Evolutionary conservation across 2,113 vertebrate genomes (phyloP).

Genomic region (Pleuronectes platessa): DNA sequence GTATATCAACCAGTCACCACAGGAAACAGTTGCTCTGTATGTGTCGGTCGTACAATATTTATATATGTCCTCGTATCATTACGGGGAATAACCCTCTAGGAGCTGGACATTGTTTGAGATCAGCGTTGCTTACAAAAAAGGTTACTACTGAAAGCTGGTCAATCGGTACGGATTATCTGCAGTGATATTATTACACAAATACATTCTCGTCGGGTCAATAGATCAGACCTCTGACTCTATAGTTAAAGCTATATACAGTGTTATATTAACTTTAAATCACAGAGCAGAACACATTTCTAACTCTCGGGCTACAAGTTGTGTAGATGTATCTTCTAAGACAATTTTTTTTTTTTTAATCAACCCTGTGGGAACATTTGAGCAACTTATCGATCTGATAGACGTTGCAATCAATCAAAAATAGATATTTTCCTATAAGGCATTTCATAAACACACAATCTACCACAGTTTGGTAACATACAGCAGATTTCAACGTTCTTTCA

Average conservation of each 20-base stretch:
- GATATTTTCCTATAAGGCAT: conserved; percentile 12
- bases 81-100: conserved; percentile 9
- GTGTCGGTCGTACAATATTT: not conserved
- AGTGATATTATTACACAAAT: conserved; percentile 27
- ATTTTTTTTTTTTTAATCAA: conserved; percentile 1
- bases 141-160: conserved; percentile 4
- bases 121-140: conserved; percentile 31
- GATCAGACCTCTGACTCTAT: conserved; percentile 23
- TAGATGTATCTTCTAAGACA: conserved; percentile 25
- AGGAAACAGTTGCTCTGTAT: conserved; percentile 12
- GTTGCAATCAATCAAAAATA: not conserved
- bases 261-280: conserved; percentile 36
- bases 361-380: not conserved
- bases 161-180: conserved; percentile 7
- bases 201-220: conserved; percentile 39
- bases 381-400: not conserved
- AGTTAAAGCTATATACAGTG: conserved; percentile 62
- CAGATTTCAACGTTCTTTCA: not conserved
- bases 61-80: not conserved
- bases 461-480: conserved; percentile 13
- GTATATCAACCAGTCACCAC: conserved; percentile 31
- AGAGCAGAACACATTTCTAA: conserved; percentile 20
- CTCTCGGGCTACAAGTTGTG: not conserved
- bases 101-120: conserved; percentile 14
- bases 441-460: not conserved